Base-by-base conservation (phyloP, 2,888 invertebrate genomes). In the Eristalis intricaria region DNA sequence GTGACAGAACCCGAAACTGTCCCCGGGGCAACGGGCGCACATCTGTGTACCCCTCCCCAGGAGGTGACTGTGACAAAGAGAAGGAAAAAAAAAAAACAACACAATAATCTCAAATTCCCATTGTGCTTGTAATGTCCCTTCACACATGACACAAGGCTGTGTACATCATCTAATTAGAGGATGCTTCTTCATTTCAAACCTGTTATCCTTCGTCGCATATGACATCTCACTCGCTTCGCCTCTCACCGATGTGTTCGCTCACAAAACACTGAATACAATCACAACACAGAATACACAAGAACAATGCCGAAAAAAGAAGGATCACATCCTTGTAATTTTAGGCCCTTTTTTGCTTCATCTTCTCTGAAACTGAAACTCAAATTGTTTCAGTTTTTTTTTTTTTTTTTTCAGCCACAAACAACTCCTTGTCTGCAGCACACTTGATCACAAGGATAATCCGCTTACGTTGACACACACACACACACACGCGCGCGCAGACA, bases 171-270 rank as follows among this genome's bases (percentile, higher is more conserved):
- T 68, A 85, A 85, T 77, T 81, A 85, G 80, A 35, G 71, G 68
- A 61, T 77, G 56, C 58, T 64, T 75, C 63, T 85, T 35, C 64
- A 58, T 66, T n/a, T 86, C 86, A 86, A 86, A 86, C 86, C 86
- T 86, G 86, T 86, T 83, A 78, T 86, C 83, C 82, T 43, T 82
- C 63, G 65, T 75, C 66, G 76, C 26, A 29, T 38, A 64, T n/a
- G 8, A 19, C 50, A 15, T 43, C 38, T 23, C 61, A 70, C 58
- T 60, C 50, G 15, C 5, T 35, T 15, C 56, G 8, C 11, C 8
- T 65, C 58, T 78, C 56, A n/a, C 22, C 63, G n/a, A 19, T 26
- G 26, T 4, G 32, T 7, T 32, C 32, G 43, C 43, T 23, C 22
- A 26, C 60, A 35, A 63, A n/a, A 38, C 58, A 73, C 43, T 70